Conservation (phyloP, 2,888 invertebrate species). For the Sepiola atlantica region DNA sequence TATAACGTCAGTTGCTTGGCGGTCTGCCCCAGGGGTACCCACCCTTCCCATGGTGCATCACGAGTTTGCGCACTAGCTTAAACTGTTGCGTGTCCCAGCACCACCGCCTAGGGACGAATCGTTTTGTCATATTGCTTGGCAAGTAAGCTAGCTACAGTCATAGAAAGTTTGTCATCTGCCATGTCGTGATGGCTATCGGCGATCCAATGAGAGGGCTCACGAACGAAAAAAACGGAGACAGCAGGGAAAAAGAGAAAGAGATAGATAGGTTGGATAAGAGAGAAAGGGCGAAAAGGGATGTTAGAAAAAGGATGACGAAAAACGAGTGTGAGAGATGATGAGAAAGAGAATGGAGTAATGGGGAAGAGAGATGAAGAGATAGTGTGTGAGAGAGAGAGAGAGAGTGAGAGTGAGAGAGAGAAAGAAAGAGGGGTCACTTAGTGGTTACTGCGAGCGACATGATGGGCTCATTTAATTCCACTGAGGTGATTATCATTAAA, state of each 20-base stretch:
- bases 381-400: no score
- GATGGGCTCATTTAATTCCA: no score
- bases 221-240: not conserved
- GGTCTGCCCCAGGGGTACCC: not conserved
- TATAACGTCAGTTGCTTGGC: not conserved
- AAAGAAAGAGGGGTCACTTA: no score
- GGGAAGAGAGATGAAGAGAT: no score
- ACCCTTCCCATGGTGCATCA: conserved; percentile 6
- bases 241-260: not conserved
- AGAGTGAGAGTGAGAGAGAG: no score
- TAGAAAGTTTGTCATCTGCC: not conserved
- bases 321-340: not conserved
- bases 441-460: no score
- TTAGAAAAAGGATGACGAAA: not conserved
- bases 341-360: not conserved
- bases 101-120: not conserved
- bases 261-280: not conserved
- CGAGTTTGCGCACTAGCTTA: not conserved
- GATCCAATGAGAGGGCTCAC: not conserved
- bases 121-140: not conserved
- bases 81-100: not conserved
- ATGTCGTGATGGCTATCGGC: not conserved
- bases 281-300: not conserved
- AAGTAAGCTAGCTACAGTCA: not conserved
- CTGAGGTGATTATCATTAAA: no score